Evolutionary conservation across 2,113 vertebrate genomes (phyloP).

Genomic region (Crotalus helleri): DNA sequence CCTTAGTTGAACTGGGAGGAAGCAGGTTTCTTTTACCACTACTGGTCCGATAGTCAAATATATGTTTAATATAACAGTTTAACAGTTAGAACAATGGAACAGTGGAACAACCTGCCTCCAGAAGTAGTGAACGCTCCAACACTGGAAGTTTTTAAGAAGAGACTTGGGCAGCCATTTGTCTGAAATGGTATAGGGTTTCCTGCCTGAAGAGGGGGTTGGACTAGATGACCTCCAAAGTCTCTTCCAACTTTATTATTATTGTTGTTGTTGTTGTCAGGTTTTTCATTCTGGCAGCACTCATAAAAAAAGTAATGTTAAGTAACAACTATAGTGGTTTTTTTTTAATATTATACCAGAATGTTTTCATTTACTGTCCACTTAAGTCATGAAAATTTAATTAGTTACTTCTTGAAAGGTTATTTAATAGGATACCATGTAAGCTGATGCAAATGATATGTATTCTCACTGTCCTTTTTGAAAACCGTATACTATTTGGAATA

Average conservation of each 20-base stretch:
- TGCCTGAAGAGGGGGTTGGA: too few species aligned
- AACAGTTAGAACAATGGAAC: too few species aligned
- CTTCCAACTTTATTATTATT: too few species aligned
- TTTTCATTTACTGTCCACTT: conserved; percentile 44
- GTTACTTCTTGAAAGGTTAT: conserved; percentile 32
- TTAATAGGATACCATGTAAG: conserved; percentile 14
- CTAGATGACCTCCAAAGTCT: too few species aligned
- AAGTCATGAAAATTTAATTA: conserved; percentile 44
- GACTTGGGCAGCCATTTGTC: too few species aligned
- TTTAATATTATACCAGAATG: conserved; percentile 10
- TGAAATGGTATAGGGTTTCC: too few species aligned
- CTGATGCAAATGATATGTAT: conserved; percentile 22
- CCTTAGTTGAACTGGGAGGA: conserved; percentile 40
- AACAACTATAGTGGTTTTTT: conserved; percentile 20
- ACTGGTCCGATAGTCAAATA: conserved; percentile 37
- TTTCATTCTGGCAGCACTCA: conserved; percentile 46
- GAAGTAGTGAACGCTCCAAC: too few species aligned
- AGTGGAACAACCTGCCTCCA: too few species aligned
- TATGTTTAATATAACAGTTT: conserved; percentile 45
- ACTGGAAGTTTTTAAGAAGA: too few species aligned
- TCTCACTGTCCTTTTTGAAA: background rate
- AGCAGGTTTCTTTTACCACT: conserved; percentile 56
- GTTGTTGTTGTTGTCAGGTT: background rate
- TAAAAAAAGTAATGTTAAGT: conserved; percentile 40
- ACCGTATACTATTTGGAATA: background rate